These are phyloP conservation scores for Clinocottus analis DNA, from an alignment of 2,113 vertebrate species.

Conservation along the genomic window DNA sequence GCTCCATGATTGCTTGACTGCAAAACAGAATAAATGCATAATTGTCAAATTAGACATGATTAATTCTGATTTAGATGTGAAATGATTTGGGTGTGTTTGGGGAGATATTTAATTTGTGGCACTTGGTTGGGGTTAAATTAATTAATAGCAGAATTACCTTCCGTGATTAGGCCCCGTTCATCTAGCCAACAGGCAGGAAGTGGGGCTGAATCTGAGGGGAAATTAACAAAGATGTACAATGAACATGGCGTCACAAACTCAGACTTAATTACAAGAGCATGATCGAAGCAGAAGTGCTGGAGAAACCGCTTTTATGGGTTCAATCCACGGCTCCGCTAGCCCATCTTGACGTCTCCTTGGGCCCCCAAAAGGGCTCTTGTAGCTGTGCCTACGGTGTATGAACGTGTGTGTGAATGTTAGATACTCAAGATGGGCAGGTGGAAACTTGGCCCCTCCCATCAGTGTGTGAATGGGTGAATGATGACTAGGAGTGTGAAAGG, in stretches of 20 bases:
- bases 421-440: no score
- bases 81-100: slow-evolving; percentile 66
- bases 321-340: no score
- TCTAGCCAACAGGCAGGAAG: slow-evolving; percentile 50
- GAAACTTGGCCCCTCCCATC: no score
- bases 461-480: no score
- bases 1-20: slow-evolving; percentile 54
- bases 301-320: background rate
- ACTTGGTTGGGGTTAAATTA: slow-evolving; percentile 74
- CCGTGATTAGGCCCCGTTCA: slow-evolving; percentile 48
- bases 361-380: no score
- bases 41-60: slow-evolving; percentile 67
- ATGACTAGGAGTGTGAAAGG: no score
- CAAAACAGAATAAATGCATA: slow-evolving; percentile 70
- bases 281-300: background rate
- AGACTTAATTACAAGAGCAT: slow-evolving; percentile 33
- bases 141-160: slow-evolving; percentile 58
- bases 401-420: no score
- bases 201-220: slow-evolving; percentile 34
- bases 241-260: slow-evolving; percentile 21
- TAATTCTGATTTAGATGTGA: slow-evolving; percentile 63
- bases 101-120: slow-evolving; percentile 66
- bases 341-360: no score
- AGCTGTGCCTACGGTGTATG: no score
- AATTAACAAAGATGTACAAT: slow-evolving; percentile 46